Conservation (phyloP, 2,113 vertebrate species). For the Odocoileus hemionus region DNA sequence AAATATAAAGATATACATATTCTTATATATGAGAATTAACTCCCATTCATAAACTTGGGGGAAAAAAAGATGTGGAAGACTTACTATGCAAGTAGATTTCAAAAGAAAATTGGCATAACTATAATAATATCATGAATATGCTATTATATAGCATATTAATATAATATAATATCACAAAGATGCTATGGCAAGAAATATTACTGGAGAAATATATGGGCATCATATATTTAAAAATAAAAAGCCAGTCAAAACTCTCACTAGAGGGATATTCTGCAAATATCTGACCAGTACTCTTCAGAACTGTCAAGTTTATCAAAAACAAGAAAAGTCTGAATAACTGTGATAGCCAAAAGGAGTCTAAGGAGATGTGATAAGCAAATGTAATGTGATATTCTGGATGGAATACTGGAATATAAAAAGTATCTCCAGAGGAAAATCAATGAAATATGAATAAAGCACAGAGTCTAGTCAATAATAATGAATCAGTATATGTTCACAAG, state of each 20-base stretch:
- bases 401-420: not conserved
- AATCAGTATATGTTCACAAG: not conserved
- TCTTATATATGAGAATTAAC: not conserved
- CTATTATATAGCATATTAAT: not conserved
- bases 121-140: not conserved
- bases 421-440: not conserved
- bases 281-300: not conserved
- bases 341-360: not conserved
- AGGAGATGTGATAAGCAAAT: not conserved
- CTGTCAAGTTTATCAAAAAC: not conserved
- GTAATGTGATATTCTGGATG: not conserved
- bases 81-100: not conserved
- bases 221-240: not conserved
- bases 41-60: not conserved
- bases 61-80: not conserved
- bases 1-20: not conserved
- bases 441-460: not conserved
- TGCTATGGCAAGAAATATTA: not conserved
- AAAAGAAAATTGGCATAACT: not conserved
- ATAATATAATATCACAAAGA: not conserved
- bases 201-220: not conserved
- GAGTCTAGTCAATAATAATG: not conserved
- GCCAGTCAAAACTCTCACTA: not conserved
- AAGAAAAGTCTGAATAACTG: not conserved
- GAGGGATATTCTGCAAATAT: not conserved